Base-by-base conservation (phyloP, 2,797 vertebrate genomes). In the Antennarius maculatus region DNA sequence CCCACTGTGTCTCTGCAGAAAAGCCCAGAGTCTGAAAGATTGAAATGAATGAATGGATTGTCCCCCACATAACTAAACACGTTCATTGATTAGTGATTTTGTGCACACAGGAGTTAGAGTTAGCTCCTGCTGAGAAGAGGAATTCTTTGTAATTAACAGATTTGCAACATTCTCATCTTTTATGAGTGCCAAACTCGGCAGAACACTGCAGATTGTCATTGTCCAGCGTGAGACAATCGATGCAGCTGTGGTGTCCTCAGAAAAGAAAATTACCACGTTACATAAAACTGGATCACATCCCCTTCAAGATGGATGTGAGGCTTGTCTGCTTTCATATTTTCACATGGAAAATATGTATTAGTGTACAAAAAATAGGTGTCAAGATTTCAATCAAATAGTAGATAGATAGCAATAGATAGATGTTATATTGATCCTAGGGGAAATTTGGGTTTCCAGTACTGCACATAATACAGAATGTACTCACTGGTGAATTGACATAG, bases 51-150 rank as follows among this genome's bases (percentile, higher is more conserved):
- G 77, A 85, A 87, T 74, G 74, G 71, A 78, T 79, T 83, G 83
- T 86, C 80, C 83, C 52, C 65, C 51, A 66, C 70, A 78, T 89
- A 90, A 89, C 85, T 90, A 84, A 74, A 87, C 81, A 68, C 75
- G 29, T 84, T 86, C 84, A 89, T 77, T 90, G 90, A 92, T 92
- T 86, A 87, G 90, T 88, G 87, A 88, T 87, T 86, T 83, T 74
- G 78, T 74, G 77, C 83, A 76, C 39, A 74, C 78, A 45, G 72
- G 64, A 69, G 31, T 88, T 87, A 87, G 77, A 89, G 81, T 82
- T 79, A 83, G 70, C 59, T 77, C 83, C 79, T 68, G 76, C 80
- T 70, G 85, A 80, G 86, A 78, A 69, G 72, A 80, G 71, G 76
- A 3, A 74, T 83, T 88, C 75, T 79, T 79, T 80, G 76, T 77